Evolutionary conservation across 2,113 vertebrate genomes (phyloP).

Genomic region (Pluvialis apricaria): DNA sequence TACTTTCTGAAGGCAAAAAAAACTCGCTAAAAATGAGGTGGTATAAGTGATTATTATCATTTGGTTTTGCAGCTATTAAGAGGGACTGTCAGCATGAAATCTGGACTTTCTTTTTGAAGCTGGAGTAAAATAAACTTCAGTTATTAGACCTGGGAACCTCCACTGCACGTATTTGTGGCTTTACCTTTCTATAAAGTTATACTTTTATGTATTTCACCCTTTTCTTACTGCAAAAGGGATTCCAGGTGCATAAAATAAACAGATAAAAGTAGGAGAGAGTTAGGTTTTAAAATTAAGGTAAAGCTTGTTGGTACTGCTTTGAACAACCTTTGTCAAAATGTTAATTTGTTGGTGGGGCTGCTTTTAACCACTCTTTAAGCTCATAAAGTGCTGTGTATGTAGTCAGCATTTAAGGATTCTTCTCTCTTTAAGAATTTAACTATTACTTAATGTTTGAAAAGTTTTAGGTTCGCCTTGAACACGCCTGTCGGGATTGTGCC

Average conservation of each 20-base stretch:
- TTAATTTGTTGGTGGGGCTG: neutral
- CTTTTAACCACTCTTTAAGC: neutral
- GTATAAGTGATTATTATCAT: neutral
- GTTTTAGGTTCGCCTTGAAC: neutral
- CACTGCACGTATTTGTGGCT: neutral
- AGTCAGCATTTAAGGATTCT: neutral
- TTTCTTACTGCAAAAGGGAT: neutral
- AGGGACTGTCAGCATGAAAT: neutral
- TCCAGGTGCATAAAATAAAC: neutral
- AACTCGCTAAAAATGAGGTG: neutral
- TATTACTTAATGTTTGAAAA: neutral
- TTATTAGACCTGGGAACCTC: neutral
- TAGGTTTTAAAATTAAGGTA: neutral
- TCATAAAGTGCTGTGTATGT: neutral
- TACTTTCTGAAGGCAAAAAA: neutral
- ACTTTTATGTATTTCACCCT: neutral
- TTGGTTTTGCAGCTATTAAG: neutral
- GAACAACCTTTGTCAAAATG: neutral
- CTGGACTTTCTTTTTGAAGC: neutral
- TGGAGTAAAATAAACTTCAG: neutral
- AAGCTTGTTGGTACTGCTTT: neutral
- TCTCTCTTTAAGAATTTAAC: neutral
- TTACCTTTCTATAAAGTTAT: neutral
- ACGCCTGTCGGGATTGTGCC: accelerated
- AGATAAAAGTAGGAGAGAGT: neutral